These are phyloP conservation scores for Stenurella melanura DNA, from an alignment of 2,888 invertebrate species.

Conservation along the genomic window DNA sequence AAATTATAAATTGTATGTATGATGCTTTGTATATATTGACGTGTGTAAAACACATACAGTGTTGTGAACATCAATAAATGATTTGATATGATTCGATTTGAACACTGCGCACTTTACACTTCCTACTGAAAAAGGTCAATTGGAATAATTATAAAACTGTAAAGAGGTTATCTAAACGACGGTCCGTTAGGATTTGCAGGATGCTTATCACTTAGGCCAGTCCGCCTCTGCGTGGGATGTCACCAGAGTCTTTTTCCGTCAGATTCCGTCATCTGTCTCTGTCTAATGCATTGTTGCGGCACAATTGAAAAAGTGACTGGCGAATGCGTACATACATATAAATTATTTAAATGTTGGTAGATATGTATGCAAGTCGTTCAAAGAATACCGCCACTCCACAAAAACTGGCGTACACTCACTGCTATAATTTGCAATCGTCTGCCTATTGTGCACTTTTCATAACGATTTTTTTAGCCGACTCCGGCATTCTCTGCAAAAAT, in stretches of 20 bases:
- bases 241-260: constrained; percentile 61
- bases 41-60: too few relatives aligned
- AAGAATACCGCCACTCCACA: constrained; percentile 71
- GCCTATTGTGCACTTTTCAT: constrained; percentile 66
- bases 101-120: too few relatives aligned
- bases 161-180: too few relatives aligned
- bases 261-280: constrained; percentile 65
- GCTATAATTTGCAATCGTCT: constrained; percentile 70
- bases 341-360: constrained; percentile 74
- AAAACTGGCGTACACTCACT: constrained; percentile 72
- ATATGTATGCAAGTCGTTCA: constrained; percentile 74
- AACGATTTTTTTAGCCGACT: constrained; percentile 62
- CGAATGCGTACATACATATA: constrained; percentile 73
- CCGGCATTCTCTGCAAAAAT: constrained; percentile 43
- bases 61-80: too few relatives aligned
- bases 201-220: constrained; percentile 11
- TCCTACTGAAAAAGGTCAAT: too few relatives aligned
- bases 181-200: not conserved
- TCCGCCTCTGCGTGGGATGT: constrained; percentile 44
- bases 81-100: too few relatives aligned
- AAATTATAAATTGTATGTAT: too few relatives aligned
- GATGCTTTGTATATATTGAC: too few relatives aligned
- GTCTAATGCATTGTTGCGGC: constrained; percentile 68
- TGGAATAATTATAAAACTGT: too few relatives aligned
- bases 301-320: constrained; percentile 71